Conservation (phyloP, 2,113 vertebrate species). For the Prunella himalayana region DNA sequence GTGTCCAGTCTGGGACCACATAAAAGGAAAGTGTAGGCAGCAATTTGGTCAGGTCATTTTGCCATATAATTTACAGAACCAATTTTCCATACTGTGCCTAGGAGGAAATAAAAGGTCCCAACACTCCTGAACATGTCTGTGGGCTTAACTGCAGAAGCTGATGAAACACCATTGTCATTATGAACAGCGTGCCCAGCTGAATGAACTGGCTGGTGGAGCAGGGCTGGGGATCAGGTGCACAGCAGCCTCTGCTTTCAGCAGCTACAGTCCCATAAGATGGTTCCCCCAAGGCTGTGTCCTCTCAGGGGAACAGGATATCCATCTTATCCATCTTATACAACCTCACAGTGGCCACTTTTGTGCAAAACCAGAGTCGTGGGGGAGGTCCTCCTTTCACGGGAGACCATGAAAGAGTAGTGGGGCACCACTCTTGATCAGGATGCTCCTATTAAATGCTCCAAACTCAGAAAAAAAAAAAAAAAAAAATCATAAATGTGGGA, state of each 20-base stretch:
- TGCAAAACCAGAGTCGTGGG: background rate
- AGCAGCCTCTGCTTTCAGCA: background rate
- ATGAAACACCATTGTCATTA: background rate
- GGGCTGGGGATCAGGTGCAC: background rate
- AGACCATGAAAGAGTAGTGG: background rate
- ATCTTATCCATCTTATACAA: background rate
- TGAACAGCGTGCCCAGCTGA: background rate
- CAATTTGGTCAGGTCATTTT: background rate
- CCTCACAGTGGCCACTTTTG: background rate
- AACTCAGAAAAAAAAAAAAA: background rate
- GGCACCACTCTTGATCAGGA: rapidly evolving
- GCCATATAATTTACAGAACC: background rate
- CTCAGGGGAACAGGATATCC: rapidly evolving
- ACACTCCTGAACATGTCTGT: background rate
- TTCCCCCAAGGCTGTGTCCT: background rate
- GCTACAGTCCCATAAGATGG: rapidly evolving
- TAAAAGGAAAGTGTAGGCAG: background rate
- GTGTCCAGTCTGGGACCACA: background rate
- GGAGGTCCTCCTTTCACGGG: rapidly evolving
- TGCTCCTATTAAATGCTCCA: background rate
- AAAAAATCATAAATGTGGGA: background rate
- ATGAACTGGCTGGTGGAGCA: rapidly evolving
- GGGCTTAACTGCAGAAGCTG: background rate
- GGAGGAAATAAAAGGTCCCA: background rate
- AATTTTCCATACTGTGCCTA: background rate